Conservation (phyloP, 64 coral and sea anemone genomes). For the Trachythela sp. region DNA sequence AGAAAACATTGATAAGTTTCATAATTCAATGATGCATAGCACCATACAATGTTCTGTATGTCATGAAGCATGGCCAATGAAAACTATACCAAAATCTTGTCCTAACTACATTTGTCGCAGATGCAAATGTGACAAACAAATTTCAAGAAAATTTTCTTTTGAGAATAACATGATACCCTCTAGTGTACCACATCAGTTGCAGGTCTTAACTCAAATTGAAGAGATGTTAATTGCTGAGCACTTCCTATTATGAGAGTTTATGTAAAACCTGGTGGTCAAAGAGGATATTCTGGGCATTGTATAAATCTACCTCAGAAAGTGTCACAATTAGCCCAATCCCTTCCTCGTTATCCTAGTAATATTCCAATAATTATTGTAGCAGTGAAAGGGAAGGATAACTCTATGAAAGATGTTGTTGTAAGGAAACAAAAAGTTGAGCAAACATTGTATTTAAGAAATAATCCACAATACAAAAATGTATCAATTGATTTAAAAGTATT, state of each 20-base stretch:
- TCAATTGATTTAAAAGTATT: no score
- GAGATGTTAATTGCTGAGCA: conserved; percentile 9
- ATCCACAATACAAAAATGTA: no score
- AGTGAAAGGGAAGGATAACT: no score
- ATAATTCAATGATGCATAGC: not conserved
- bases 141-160: not conserved
- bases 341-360: no score
- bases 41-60: not conserved
- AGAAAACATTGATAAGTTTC: no score
- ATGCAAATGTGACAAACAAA: not conserved
- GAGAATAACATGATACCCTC: not conserved
- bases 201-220: conserved; percentile 5
- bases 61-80: conserved; percentile 21
- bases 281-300: no score
- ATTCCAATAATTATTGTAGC: no score
- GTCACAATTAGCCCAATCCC: no score
- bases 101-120: not conserved
- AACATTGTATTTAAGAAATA: no score
- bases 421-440: no score
- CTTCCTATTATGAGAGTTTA: not conserved
- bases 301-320: not conserved
- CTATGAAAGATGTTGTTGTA: no score
- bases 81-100: not conserved
- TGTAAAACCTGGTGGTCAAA: not conserved
- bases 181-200: not conserved